These are phyloP conservation scores for Periphyllus acericola DNA, from an alignment of 2,888 invertebrate genomes.

Conservation along the genomic window DNA sequence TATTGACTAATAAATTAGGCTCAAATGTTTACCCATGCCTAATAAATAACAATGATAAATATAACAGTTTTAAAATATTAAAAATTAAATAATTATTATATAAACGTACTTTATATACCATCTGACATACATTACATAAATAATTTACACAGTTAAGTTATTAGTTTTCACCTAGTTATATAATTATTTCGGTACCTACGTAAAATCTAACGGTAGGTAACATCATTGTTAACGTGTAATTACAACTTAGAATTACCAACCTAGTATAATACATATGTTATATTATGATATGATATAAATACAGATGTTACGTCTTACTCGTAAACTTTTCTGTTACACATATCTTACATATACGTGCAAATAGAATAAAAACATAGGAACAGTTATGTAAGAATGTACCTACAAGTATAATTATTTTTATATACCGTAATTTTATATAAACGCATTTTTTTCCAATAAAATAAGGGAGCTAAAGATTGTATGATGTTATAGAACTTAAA, in stretches of 20 bases:
- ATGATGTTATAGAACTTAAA: too few relatives aligned
- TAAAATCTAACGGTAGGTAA: slow-evolving; percentile 8
- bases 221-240: neutral
- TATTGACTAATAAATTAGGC: too few relatives aligned
- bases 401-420: too few relatives aligned
- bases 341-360: neutral
- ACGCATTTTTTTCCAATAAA: too few relatives aligned
- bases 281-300: neutral
- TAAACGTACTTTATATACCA: neutral
- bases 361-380: neutral
- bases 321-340: slow-evolving; percentile 10
- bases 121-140: slow-evolving; percentile 16
- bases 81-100: neutral
- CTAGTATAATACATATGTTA: too few relatives aligned
- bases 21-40: too few relatives aligned
- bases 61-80: neutral
- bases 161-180: neutral
- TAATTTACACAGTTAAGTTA: slow-evolving; percentile 6
- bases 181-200: neutral
- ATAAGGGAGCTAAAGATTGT: too few relatives aligned
- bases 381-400: neutral
- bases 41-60: too few relatives aligned
- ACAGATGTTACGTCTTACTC: neutral
- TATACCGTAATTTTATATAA: too few relatives aligned
- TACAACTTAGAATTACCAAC: neutral